Base-by-base conservation (phyloP, 2,113 vertebrate genomes). In the Nymphicus hollandicus region DNA sequence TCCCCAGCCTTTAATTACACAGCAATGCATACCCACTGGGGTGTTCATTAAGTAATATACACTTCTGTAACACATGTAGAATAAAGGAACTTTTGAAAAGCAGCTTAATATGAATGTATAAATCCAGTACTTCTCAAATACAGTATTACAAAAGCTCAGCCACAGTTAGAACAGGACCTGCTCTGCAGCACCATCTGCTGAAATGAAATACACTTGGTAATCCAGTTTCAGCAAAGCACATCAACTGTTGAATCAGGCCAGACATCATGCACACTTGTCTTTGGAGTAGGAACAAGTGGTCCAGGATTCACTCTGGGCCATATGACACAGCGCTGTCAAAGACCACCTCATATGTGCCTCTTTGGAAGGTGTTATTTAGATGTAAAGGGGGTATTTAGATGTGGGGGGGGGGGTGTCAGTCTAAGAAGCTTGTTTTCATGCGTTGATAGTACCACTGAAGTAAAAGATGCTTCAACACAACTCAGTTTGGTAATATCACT, bases 181-280 rank as follows among this genome's bases (percentile, higher is more conserved):
- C 77, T 92, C 92, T 53, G 83, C 82, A 93, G 95, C 96, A 93
- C 95, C 86, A 13, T 24, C 95, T 97, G 81, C 88, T 86, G 95
- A 55, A 88, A 43, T 2, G 47, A 66, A 83, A 77, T 9, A 1
- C 2, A 3, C n/a, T 56, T n/a, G 15, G 20, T 2, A n/a, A 72
- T 39, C 49, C 11, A 2, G 3, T 18, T 86, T 46, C 25, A 64
- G 80, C 31, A 64, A 46, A 12, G 19, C 25, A 24, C 8, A 2
- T 13, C 28, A 31, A 17, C n/a, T 7, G 5, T 0, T 60, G 22
- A 3, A 4, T 44, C 9, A 19, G 65, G 37, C 18, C 56, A 85
- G 52, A 10, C 13, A 17, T 41, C 16, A 28, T 10, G 13, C 13
- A 50, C 8, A 0, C 15, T 8, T 17, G 10, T 47, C 27, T 74